Conservation (phyloP, 2,888 invertebrate genomes). For the Melinaea menophilus region DNA sequence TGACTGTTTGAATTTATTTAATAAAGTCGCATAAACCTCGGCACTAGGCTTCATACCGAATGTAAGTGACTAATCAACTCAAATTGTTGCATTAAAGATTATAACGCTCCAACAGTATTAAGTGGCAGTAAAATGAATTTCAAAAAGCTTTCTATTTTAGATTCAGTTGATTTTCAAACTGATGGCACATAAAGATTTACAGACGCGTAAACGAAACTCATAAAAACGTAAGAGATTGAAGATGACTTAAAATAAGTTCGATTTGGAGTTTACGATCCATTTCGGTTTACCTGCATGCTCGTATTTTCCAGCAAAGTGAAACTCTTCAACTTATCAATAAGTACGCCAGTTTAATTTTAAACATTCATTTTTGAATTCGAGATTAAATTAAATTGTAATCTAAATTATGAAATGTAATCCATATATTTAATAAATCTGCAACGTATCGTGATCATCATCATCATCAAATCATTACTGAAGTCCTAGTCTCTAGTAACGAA, state of each 20-base stretch:
- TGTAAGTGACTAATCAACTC: conserved; percentile 5
- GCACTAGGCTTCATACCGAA: background rate
- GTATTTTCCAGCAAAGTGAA: no score
- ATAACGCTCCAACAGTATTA: background rate
- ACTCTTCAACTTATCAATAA: no score
- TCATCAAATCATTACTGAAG: no score
- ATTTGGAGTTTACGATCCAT: background rate
- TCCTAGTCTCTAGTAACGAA: no score
- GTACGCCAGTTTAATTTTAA: no score
- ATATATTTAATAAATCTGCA: no score
- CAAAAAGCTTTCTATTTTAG: background rate
- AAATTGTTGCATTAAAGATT: conserved; percentile 1
- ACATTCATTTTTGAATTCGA: no score
- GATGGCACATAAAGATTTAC: conserved; percentile 9
- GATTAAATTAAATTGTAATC: no score
- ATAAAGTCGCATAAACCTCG: background rate
- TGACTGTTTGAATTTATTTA: conserved; percentile 1
- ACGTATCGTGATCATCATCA: no score
- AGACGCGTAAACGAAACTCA: conserved; percentile 10
- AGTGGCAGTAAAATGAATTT: background rate
- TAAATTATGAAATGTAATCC: no score
- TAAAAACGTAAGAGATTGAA: conserved; percentile 20
- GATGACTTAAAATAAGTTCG: conserved; percentile 7
- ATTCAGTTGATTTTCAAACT: background rate
- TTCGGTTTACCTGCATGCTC: no score